Base-by-base conservation (phyloP, 2,113 vertebrate species). In the Orcinus orca region DNA sequence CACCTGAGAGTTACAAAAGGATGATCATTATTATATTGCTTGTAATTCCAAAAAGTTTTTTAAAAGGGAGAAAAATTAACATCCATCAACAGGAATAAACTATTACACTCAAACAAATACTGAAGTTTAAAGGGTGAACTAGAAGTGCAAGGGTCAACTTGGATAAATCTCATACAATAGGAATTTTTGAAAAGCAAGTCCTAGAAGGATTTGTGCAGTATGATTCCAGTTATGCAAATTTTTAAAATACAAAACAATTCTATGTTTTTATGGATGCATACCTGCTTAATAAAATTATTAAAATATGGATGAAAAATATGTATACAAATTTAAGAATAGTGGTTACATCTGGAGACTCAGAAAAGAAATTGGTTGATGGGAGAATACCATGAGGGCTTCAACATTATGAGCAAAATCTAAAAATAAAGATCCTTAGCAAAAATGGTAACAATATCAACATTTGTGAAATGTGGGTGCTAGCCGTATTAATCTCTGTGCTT, bases 241-340 rank as follows among this genome's bases (percentile, higher is more conserved):
- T 86, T 90, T 21, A 79, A 93, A 93, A 91, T 36, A 89, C 2
- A 87, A 89, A 74, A 90, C 73, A 97, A 93, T 71, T 33, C 23
- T 70, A 79, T 41, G 70, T 73, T 47, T 70, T 92, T 82, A 81
- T 41, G 29, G 74, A 86, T 76, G 21, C 41, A 96, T 53, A 90
- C 23, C 58, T 53, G 55, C 50, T n/a, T 93, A 94, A 86, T 70
- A 67, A 80, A 95, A 84, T 96, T 91, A 93, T 77, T 86, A 97
- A 96, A 89, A 44, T 71, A 89, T 47, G 65, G 20, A 79, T 95
- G 41, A 26, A 96, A 96, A 96, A 83, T 77, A 67, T 60, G 25
- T 86, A 92, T 12, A 67, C 44, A 90, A 76, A 81, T 93, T 91
- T 89, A 41, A 88, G 33, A 95, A 93, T 26, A 96, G 26, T 77